Evolutionary conservation across 2,888 invertebrate genomes (phyloP).

Genomic region (Subacronicta megacephala): DNA sequence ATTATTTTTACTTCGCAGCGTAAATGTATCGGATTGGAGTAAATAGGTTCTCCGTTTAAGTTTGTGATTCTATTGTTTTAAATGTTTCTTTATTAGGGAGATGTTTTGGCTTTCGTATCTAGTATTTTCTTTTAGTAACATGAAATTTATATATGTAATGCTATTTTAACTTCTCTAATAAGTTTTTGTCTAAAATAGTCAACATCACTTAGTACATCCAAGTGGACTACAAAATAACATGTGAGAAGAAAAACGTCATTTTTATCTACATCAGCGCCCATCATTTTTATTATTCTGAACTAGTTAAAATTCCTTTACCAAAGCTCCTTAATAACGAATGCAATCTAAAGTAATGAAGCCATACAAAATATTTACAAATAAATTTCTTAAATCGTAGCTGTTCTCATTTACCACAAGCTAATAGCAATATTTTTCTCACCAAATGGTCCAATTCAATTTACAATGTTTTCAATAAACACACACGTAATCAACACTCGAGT

Average conservation of each 20-base stretch:
- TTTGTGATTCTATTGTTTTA: slow-evolving; percentile 42
- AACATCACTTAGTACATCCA: too few species aligned
- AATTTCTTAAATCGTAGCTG: background rate
- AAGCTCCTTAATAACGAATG: background rate
- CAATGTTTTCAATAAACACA: slow-evolving; percentile 43
- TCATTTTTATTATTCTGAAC: too few species aligned
- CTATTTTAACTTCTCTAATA: too few species aligned
- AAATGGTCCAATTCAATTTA: slow-evolving; percentile 28
- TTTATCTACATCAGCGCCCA: too few species aligned
- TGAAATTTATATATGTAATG: too few species aligned
- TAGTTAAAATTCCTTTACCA: background rate
- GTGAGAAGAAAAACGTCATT: too few species aligned
- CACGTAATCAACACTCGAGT: slow-evolving; percentile 28
- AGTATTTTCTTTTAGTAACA: slow-evolving; percentile 15
- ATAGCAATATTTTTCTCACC: slow-evolving; percentile 15
- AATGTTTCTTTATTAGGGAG: slow-evolving; percentile 28
- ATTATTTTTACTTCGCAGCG: slow-evolving; percentile 55
- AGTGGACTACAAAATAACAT: too few species aligned
- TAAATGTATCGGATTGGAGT: slow-evolving; percentile 58
- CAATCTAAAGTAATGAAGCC: background rate
- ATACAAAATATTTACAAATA: background rate
- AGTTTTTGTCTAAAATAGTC: too few species aligned
- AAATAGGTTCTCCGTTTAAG: slow-evolving; percentile 48
- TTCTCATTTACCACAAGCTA: slow-evolving; percentile 1
- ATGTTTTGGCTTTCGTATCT: slow-evolving; percentile 17